Evolutionary conservation across 2,113 vertebrate genomes (phyloP).

Genomic region (Eulacestoma nigropectus): DNA sequence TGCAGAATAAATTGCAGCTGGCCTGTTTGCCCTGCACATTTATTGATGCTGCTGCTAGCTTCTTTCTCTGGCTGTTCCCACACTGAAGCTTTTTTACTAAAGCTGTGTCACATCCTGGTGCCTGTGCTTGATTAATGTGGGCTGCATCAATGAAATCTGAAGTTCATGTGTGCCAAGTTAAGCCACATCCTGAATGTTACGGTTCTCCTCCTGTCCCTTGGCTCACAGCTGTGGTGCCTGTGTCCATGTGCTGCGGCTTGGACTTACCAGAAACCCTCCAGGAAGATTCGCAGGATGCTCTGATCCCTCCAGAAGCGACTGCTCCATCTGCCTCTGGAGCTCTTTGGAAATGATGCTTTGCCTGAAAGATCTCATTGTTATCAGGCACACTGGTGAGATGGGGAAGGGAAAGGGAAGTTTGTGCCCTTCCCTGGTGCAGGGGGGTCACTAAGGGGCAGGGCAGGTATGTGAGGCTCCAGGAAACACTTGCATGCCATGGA

Average conservation of each 20-base stretch:
- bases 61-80: background rate
- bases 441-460: background rate
- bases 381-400: background rate
- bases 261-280: background rate
- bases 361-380: background rate
- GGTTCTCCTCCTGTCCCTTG: background rate
- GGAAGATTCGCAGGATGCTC: background rate
- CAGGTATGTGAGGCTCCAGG: background rate
- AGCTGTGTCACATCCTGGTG: background rate
- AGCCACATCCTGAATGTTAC: background rate
- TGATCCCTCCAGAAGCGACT: background rate
- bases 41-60: background rate
- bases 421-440: background rate
- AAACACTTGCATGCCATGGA: background rate
- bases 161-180: background rate
- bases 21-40: background rate
- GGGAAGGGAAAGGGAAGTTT: background rate
- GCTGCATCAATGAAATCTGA: background rate
- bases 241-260: background rate
- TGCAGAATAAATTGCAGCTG: conserved; percentile 34
- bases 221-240: background rate
- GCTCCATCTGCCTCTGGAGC: background rate
- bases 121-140: background rate
- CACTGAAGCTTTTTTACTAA: background rate
- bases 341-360: background rate